Conservation (phyloP, 1,140 invertebrate genomes). For the Lepidotrigona ventralis region DNA sequence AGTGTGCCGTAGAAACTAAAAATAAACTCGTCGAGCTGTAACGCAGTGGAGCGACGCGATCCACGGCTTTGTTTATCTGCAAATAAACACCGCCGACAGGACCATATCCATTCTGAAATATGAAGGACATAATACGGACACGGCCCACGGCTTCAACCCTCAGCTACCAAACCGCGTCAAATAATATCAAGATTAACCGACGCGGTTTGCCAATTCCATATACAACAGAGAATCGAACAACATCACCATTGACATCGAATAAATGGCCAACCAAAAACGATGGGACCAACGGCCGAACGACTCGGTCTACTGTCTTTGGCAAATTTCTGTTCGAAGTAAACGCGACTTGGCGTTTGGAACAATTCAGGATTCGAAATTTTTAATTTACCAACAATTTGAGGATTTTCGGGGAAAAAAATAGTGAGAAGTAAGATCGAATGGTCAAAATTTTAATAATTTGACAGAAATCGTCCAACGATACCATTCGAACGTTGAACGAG, state of each 20-base stretch:
- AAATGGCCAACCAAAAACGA: neutral
- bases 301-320: neutral
- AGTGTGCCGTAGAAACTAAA: constrained; percentile 4
- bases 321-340: neutral
- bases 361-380: neutral
- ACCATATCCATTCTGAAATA: constrained; percentile 15
- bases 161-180: neutral
- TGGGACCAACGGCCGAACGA: neutral
- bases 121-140: constrained; percentile 14
- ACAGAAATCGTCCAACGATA: neutral
- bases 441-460: neutral
- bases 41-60: neutral
- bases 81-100: constrained; percentile 8
- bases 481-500: neutral
- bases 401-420: too few species aligned
- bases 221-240: neutral
- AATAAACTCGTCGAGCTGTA: constrained; percentile 27
- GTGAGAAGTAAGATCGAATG: too few species aligned
- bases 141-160: neutral
- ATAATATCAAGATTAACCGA: constrained; percentile 23
- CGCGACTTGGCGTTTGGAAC: neutral
- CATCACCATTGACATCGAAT: neutral
- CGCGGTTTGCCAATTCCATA: neutral
- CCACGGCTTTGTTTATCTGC: constrained; percentile 3
- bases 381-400: too few species aligned